Percentiles rank a stretch among this genome's conserved stretches.
Conservation (phyloP, 2,888 invertebrate species). For the Pristionchus maxplancki region DNA sequence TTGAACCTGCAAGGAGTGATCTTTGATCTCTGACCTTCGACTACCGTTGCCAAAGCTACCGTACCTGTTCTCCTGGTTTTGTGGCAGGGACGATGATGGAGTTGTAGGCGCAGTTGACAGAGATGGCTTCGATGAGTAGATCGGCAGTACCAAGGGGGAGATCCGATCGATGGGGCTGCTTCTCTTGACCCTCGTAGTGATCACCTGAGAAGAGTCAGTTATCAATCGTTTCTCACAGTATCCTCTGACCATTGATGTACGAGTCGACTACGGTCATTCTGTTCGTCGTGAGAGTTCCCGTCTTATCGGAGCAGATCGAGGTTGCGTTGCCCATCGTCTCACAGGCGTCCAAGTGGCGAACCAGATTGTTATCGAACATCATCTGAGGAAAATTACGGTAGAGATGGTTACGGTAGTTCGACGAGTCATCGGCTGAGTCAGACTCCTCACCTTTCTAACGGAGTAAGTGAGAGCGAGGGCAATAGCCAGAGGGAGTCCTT, state of each 20-base stretch:
- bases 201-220: slow-evolving; percentile 54
- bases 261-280: slow-evolving; percentile 83
- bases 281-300: slow-evolving; percentile 81
- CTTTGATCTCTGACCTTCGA: not conserved
- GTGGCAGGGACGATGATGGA: slow-evolving; percentile 73
- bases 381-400: slow-evolving; percentile 75
- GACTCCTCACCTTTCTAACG: slow-evolving; percentile 87
- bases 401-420: not conserved
- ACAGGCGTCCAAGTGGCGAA: slow-evolving; percentile 81
- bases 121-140: slow-evolving; percentile 89
- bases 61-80: slow-evolving; percentile 70
- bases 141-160: slow-evolving; percentile 67
- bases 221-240: not conserved
- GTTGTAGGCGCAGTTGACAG: slow-evolving; percentile 79
- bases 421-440: not conserved
- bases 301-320: slow-evolving; percentile 82
- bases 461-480: slow-evolving; percentile 98
- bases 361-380: slow-evolving; percentile 82
- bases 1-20: slow-evolving; percentile 59
- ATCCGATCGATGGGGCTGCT: slow-evolving; percentile 66
- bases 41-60: not conserved
- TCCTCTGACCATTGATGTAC: slow-evolving; percentile 67
- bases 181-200: slow-evolving; percentile 67
- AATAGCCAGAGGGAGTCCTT: slow-evolving; percentile 97
- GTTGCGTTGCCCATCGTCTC: slow-evolving; percentile 82